Evolutionary conservation across 2,888 invertebrate species (phyloP).

Genomic region (Drosophila subsilvestris): DNA sequence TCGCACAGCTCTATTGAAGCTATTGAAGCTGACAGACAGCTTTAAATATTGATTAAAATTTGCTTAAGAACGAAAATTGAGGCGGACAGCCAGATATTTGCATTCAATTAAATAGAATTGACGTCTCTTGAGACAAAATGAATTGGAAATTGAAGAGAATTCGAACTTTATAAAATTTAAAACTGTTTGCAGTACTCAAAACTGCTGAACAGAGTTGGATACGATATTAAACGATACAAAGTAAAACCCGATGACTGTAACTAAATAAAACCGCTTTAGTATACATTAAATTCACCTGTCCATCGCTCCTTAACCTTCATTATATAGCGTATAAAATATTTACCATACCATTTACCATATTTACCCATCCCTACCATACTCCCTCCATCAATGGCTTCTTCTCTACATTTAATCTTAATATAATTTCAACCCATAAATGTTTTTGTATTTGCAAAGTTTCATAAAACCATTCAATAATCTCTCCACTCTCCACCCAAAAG

Average conservation of each 20-base stretch:
- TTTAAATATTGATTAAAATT: constrained; percentile 22
- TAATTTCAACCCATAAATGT: constrained; percentile 33
- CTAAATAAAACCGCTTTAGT: background rate
- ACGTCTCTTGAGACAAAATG: background rate
- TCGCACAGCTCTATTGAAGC: constrained; percentile 9
- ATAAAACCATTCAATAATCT: constrained; percentile 61
- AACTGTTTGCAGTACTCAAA: no score
- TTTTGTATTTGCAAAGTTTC: constrained; percentile 40
- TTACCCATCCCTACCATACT: background rate
- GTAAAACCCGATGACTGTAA: background rate
- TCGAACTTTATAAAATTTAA: no score
- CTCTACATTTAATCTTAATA: constrained; percentile 4
- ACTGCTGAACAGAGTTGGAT: background rate
- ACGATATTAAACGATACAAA: no score
- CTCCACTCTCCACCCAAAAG: constrained; percentile 50
- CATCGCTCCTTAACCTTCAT: background rate
- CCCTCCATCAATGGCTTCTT: background rate
- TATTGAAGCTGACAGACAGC: background rate
- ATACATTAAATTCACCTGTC: background rate
- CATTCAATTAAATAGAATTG: background rate
- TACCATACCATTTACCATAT: background rate
- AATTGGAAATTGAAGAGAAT: background rate
- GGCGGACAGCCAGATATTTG: no score
- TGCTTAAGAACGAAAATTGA: background rate
- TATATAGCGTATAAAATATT: background rate